Base-by-base conservation (phyloP, 1,140 invertebrate genomes). In the Ctenoplectra terminalis region DNA sequence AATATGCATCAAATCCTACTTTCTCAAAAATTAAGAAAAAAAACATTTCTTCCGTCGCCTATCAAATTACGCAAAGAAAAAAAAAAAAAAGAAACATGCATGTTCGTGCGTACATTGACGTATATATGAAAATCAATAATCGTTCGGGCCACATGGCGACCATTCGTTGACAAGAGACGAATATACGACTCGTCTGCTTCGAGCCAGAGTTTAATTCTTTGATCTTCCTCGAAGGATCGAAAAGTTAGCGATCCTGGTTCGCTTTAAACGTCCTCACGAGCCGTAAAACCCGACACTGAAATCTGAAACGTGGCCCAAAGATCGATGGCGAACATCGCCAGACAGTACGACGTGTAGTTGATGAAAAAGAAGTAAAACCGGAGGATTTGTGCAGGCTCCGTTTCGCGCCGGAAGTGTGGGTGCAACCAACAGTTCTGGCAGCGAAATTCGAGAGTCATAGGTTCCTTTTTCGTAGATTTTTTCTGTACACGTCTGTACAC, bases 381-480 rank as follows among this genome's bases (percentile, higher is more conserved):
- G 11, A 37, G n/a, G 63, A 79, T 76, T 79, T 58, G 31, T 81
- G 69, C 26, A 6, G 43, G 40, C 69, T 58, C 40, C 31, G 64
- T 56, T 54, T 75, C 70, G 69, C 70, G 71, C 77, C 82, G 86
- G 82, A 88, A 89, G 70, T 83, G 56, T 79, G 80, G 81, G 75
- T 76, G 72, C 61, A 34, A 54, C 29, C 67, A n/a, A 34, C 31
- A 60, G 70, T 63, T 84, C 61, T 52, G 46, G 26, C 34, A 40
- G 67, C 67, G 85, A 87, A 89, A 88, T 85, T 81, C 67, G 87
- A 87, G 70, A 85, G 74, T 67, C 64, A 80, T 56, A 34, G 77
- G 75, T 66, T 66, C 74, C 73, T 34, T 43, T 56, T 67, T 52
- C 67, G 66, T 72, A 64, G 77, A 61, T 40, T 64, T 66, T 48